These are phyloP conservation scores for Coleophora flavipennella DNA, from an alignment of 2,888 invertebrate genomes.

Conservation along the genomic window DNA sequence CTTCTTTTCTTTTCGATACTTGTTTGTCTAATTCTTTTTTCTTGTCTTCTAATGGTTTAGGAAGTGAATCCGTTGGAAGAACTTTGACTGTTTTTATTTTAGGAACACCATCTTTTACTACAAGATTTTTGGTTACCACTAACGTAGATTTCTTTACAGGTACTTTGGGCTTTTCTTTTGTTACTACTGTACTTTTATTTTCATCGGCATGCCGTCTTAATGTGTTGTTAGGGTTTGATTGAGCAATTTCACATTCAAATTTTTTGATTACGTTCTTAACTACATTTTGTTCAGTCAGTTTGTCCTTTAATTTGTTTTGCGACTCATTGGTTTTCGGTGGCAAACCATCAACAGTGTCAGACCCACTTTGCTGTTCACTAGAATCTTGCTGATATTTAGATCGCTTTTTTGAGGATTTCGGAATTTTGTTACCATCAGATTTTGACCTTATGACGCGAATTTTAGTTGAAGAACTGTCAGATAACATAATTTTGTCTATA, in stretches of 20 bases:
- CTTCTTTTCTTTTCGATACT: constrained; percentile 41
- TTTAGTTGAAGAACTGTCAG: constrained; percentile 40
- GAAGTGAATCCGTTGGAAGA: constrained; percentile 22
- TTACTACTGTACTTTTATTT: constrained; percentile 32
- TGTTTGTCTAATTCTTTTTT: constrained; percentile 20
- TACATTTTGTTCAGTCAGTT: constrained; percentile 33
- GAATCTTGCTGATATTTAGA: constrained; percentile 43
- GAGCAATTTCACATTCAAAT: constrained; percentile 64
- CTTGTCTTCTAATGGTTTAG: constrained; percentile 21
- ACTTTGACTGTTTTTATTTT: constrained; percentile 65
- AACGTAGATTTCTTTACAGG: constrained; percentile 73
- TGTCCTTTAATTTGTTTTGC: constrained; percentile 24
- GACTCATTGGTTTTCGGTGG: constrained; percentile 28
- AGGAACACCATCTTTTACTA: constrained; percentile 64
- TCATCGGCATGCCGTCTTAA: constrained; percentile 53
- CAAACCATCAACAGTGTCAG: constrained; percentile 55
- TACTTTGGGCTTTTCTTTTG: constrained; percentile 72
- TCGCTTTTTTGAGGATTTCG: constrained; percentile 54
- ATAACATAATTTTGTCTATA: constrained; percentile 46
- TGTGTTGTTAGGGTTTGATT: constrained; percentile 36
- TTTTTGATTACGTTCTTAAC: constrained; percentile 63
- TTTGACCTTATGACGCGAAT: constrained; percentile 55
- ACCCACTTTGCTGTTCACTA: constrained; percentile 48
- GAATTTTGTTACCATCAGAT: constrained; percentile 60
- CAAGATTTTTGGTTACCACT: constrained; percentile 67